Conservation (phyloP, 2,888 invertebrate genomes). For the Callimorpha dominula region DNA sequence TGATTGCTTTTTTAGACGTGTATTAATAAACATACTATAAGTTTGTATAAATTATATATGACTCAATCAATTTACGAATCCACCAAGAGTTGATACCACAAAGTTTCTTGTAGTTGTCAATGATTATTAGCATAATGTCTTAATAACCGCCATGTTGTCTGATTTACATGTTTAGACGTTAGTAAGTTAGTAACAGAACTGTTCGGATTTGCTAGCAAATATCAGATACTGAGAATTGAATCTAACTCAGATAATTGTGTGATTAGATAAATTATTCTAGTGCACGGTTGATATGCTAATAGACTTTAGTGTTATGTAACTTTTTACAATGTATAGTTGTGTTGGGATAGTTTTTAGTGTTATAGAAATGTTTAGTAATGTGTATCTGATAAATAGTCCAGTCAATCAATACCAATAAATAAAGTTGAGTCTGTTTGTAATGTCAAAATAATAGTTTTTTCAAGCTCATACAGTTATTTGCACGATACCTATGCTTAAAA, state of each 20-base stretch:
- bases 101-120: constrained; percentile 5
- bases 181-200: neutral
- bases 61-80: neutral
- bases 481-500: no score
- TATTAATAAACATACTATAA: no score
- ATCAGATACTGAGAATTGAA: constrained; percentile 1
- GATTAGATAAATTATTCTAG: neutral
- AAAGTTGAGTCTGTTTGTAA: no score
- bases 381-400: no score
- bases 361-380: no score
- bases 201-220: neutral
- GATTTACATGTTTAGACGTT: neutral
- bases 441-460: no score
- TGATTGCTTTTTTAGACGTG: no score
- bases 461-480: no score
- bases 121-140: constrained; percentile 15
- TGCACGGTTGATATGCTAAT: neutral
- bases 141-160: constrained; percentile 5
- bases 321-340: neutral
- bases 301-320: neutral
- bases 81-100: neutral
- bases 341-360: no score
- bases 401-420: no score
- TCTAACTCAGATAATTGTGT: neutral
- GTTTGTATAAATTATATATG: neutral